Evolutionary conservation across 1,140 invertebrate species (phyloP).

Genomic region (Lasioglossum albipes): DNA sequence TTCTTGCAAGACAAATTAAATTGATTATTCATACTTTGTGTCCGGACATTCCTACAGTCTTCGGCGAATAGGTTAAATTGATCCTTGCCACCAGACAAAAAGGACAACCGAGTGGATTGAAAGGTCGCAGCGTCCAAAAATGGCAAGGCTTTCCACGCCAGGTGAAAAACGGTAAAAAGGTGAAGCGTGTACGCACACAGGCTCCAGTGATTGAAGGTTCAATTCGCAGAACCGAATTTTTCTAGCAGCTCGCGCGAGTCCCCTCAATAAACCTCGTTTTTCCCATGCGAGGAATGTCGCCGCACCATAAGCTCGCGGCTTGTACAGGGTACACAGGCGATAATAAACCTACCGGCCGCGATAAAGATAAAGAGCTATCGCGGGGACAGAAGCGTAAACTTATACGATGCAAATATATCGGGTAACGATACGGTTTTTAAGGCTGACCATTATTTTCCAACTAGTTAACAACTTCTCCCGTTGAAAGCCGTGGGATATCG

Average conservation of each 20-base stretch:
- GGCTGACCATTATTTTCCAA: slow-evolving; percentile 43
- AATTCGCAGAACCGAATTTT: neutral
- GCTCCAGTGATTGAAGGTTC: no score
- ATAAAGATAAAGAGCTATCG: slow-evolving; percentile 40
- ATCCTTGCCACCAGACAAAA: no score
- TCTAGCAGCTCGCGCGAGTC: neutral
- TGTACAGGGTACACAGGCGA: neutral
- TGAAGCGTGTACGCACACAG: no score
- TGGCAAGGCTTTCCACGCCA: no score
- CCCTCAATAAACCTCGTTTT: neutral
- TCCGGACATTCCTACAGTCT: no score
- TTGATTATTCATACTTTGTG: no score
- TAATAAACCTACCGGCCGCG: slow-evolving; percentile 35
- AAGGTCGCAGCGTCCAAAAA: no score
- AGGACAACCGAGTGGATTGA: no score
- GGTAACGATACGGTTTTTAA: slow-evolving; percentile 44
- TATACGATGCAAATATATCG: slow-evolving; percentile 43
- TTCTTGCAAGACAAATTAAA: no score
- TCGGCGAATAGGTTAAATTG: no score
- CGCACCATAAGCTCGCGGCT: neutral
- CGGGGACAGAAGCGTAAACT: slow-evolving; percentile 41
- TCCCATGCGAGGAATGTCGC: neutral
- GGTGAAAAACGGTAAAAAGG: no score
- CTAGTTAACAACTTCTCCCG: slow-evolving; percentile 32
- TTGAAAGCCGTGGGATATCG: slow-evolving; percentile 34